phyloP scores from a whole-genome alignment of 2,113 vertebrate species.

The Prietella phreatophila region DNA sequence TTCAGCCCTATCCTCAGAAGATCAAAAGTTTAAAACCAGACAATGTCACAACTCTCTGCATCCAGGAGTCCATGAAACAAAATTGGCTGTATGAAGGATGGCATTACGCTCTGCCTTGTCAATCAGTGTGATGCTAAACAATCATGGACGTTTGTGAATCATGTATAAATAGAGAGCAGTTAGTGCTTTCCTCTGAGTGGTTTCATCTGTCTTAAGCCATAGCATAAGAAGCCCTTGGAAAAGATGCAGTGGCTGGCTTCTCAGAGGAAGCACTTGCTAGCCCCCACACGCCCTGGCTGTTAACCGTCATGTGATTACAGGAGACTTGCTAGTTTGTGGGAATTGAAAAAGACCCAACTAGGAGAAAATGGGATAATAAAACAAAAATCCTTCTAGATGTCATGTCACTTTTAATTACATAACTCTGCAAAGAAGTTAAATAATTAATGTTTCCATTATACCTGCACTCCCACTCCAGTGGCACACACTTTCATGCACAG shows the following conservation, averaged over 20 bases:
- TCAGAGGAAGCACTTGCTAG: neutral
- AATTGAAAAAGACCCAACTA: neutral
- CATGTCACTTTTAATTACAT: neutral
- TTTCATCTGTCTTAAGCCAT: constrained; percentile 14
- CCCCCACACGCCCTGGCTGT: neutral
- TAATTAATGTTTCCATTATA: neutral
- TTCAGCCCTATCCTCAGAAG: neutral
- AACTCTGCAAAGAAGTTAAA: neutral
- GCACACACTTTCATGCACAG: constrained; percentile 23
- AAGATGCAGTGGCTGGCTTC: neutral
- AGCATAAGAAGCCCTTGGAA: neutral
- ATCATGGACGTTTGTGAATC: neutral
- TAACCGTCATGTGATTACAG: neutral
- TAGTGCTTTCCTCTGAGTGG: neutral
- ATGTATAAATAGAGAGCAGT: neutral
- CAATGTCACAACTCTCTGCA: neutral
- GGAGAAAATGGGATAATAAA: neutral
- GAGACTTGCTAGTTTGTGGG: neutral
- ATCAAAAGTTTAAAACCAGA: neutral
- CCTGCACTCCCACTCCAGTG: constrained; percentile 2
- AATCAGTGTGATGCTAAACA: neutral
- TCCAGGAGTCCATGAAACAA: neutral
- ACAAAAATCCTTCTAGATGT: neutral
- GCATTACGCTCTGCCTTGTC: neutral
- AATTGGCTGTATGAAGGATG: neutral